A percentile compares a stretch with the other conserved stretches of the same genome.
phyloP scores from a whole-genome alignment of 2,797 vertebrate species.

The Erpetoichthys calabaricus region DNA sequence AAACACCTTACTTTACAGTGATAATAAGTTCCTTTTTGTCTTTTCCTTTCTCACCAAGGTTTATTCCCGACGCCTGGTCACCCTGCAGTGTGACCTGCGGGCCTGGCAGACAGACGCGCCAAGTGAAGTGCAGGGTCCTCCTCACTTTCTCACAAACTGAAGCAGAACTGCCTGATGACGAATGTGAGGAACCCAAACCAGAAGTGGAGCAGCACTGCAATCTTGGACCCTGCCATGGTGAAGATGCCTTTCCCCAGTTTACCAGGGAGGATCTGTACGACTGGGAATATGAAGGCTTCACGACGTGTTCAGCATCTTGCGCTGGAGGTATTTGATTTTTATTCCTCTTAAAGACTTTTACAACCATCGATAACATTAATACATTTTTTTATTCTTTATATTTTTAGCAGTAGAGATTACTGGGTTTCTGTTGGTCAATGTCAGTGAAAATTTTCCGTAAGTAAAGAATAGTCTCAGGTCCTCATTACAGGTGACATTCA shows the following conservation, averaged over 20 bases:
- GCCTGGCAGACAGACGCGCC: slow-evolving; percentile 54
- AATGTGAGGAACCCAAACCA: slow-evolving; percentile 56
- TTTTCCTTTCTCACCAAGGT: slow-evolving; percentile 38
- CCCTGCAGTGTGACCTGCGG: slow-evolving; percentile 72
- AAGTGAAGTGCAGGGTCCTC: slow-evolving; percentile 65
- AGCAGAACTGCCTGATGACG: slow-evolving; percentile 73
- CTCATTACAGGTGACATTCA: too few species aligned
- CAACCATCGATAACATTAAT: too few species aligned
- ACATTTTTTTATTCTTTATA: too few species aligned
- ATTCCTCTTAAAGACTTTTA: too few species aligned
- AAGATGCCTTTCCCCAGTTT: slow-evolving; percentile 13
- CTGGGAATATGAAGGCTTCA: slow-evolving; percentile 78
- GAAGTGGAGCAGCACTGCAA: slow-evolving; percentile 48
- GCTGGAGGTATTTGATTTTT: slow-evolving; percentile 52
- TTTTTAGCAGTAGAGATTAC: too few species aligned
- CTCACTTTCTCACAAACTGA: slow-evolving; percentile 70
- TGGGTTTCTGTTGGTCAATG: too few species aligned
- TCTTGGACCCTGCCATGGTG: slow-evolving; percentile 40
- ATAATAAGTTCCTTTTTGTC: neutral
- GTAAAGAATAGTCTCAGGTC: too few species aligned
- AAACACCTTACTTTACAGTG: neutral
- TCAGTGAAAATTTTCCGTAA: too few species aligned
- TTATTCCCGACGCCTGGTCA: slow-evolving; percentile 74
- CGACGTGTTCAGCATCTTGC: slow-evolving; percentile 66
- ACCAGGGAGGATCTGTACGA: slow-evolving; percentile 36